These are phyloP conservation scores for Catotricha subobsoleta DNA, from an alignment of 2,888 invertebrate species.

Conservation along the genomic window DNA sequence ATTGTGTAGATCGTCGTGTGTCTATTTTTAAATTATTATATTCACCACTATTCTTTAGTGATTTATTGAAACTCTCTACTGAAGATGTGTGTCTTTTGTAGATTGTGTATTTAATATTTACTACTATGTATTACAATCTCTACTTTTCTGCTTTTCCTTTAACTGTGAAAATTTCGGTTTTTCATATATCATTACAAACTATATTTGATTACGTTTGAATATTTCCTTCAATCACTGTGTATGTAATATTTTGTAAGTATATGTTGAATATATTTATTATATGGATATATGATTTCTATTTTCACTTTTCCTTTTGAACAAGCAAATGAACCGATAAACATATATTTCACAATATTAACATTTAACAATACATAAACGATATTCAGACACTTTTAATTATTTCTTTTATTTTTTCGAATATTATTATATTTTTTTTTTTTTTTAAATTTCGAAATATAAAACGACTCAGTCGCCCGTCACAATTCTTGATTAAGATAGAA, in stretches of 20 bases:
- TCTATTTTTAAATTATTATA: constrained; percentile 6
- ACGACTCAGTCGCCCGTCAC: no score
- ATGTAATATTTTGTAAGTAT: not conserved
- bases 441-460: no score
- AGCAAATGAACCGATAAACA: constrained; percentile 2
- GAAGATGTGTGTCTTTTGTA: not conserved
- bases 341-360: no score
- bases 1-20: constrained; percentile 3
- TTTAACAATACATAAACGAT: no score
- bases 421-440: not conserved
- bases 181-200: not conserved
- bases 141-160: not conserved
- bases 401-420: not conserved
- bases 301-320: constrained; percentile 3
- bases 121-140: not conserved
- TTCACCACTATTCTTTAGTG: constrained; percentile 5
- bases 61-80: constrained; percentile 5
- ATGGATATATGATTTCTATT: no score
- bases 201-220: no score
- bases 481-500: no score
- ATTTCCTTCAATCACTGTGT: no score
- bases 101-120: not conserved
- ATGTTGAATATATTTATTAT: no score
- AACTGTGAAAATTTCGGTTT: not conserved
- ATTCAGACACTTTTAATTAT: no score